Evolutionary conservation across 1,140 invertebrate species (phyloP), one percentile per base, ranked within the genome.

Genomic region (Eueides isabella): DNA sequence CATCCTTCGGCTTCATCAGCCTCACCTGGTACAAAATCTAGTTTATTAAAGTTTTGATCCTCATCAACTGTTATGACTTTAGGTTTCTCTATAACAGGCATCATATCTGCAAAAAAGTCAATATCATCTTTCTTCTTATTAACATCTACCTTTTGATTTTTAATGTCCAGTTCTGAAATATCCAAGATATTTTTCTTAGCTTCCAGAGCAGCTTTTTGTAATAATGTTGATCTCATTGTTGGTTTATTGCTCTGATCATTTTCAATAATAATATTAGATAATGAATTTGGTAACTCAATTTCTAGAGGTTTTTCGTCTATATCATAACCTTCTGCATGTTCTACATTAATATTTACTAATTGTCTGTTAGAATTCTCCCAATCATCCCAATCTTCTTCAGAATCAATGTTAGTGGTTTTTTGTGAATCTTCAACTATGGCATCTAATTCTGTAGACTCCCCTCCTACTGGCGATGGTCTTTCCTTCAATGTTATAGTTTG

Each of bases 41-140:
- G 85, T 80, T 94, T 94, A 69, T 87, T 90, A 77, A 91, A 75
- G 33, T 85, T 78, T 67, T 69, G n/a, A 14, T 84, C 67, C 26
- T 71, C 55, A 61, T 74, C 75, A 11, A 83, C 74, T 5, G 82
- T 73, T 62, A 88, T 81, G 44, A 90, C 81, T 48, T 94, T 94
- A 11, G 95, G 94, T 78, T 95, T 95, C 63, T 96, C 94, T 79
- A 97, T 97, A 5, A 97, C 94, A 6, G 97, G 97, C 79, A 96
- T 96, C 97, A 97, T 97, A 83, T 97, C 97, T 67, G 95, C 96
- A 81, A 97, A 97, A 78, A 97, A 97, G 83, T 97, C 96, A 80
- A 96, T 93, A 72, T 96, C 95, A 70, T 95, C 94, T 38, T 76
- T 79, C 66, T 92, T 91, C 35, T 92, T 92, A 9, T 80, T 79